A percentile compares a stretch with the other conserved stretches of the same genome.
phyloP scores from a whole-genome alignment of 2,888 invertebrate species.

The Pandemis corylana region DNA sequence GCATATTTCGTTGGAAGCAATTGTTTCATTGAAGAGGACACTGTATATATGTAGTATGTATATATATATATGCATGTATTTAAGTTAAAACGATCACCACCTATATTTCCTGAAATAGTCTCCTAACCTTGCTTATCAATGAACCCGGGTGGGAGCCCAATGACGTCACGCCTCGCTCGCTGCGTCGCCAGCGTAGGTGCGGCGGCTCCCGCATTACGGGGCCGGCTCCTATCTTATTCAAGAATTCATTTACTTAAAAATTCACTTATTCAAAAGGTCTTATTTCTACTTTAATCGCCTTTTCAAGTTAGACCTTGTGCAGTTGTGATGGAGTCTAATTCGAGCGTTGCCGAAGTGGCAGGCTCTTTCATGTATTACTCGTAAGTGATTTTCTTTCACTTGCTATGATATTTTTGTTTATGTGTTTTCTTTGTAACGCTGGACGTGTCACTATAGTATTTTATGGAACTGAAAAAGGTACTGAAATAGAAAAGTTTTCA shows the following conservation, averaged over 20 bases:
- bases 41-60: too few species aligned
- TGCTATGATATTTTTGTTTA: not conserved
- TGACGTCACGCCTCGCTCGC: not conserved
- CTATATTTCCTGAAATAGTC: not conserved
- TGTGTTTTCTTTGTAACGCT: not conserved
- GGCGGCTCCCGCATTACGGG: conserved; percentile 1
- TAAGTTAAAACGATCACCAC: too few species aligned
- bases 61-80: too few species aligned
- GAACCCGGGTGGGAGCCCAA: not conserved
- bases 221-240: conserved; percentile 27
- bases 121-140: not conserved
- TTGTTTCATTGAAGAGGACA: too few species aligned
- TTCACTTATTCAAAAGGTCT: conserved; percentile 8
- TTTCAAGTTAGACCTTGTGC: not conserved
- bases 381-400: not conserved
- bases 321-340: not conserved
- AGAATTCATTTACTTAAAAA: conserved; percentile 19
- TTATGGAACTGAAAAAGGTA: too few species aligned
- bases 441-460: not conserved
- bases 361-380: not conserved
- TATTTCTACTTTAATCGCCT: not conserved
- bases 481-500: too few species aligned
- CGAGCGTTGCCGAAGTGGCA: not conserved
- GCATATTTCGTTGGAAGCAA: too few species aligned
- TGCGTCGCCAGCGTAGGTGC: not conserved